Evolutionary conservation across 2,113 vertebrate species (phyloP).

Genomic region (Sturnira hondurensis): DNA sequence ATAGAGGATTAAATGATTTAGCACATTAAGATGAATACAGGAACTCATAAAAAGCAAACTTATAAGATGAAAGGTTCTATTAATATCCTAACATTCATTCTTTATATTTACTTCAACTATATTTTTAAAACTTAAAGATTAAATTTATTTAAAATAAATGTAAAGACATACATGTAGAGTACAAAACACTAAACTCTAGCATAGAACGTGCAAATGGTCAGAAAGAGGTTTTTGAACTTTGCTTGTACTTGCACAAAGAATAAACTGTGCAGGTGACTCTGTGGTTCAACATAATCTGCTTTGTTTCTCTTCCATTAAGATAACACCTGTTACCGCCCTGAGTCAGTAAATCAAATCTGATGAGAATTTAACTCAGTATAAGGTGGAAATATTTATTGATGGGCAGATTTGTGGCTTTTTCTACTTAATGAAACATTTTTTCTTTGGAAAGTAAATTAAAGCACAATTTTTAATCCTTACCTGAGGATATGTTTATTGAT

Average conservation of each 20-base stretch:
- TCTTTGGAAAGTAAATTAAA: conserved; percentile 69
- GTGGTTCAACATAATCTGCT: conserved; percentile 71
- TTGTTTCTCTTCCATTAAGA: conserved; percentile 75
- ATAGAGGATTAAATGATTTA: not conserved
- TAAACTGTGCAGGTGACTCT: conserved; percentile 71
- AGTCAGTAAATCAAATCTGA: conserved; percentile 81
- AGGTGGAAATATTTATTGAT: conserved; percentile 74
- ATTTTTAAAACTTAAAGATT: not conserved
- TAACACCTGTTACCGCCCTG: conserved; percentile 78
- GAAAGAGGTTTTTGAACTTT: conserved; percentile 39
- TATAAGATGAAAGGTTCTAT: not conserved
- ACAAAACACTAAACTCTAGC: not conserved
- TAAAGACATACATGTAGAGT: not conserved
- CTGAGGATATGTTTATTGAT: too few species aligned
- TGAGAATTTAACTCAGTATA: conserved; percentile 75
- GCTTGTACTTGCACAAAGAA: conserved; percentile 21
- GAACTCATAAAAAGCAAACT: not conserved
- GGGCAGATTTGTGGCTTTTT: conserved; percentile 66
- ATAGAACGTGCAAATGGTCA: not conserved
- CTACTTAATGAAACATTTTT: conserved; percentile 57
- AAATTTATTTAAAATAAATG: not conserved
- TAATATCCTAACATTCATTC: not conserved
- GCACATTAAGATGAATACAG: not conserved
- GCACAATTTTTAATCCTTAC: not conserved
- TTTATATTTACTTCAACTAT: not conserved